Conservation (phyloP, 1,140 invertebrate species). For the Drosophila lacertosa region DNA sequence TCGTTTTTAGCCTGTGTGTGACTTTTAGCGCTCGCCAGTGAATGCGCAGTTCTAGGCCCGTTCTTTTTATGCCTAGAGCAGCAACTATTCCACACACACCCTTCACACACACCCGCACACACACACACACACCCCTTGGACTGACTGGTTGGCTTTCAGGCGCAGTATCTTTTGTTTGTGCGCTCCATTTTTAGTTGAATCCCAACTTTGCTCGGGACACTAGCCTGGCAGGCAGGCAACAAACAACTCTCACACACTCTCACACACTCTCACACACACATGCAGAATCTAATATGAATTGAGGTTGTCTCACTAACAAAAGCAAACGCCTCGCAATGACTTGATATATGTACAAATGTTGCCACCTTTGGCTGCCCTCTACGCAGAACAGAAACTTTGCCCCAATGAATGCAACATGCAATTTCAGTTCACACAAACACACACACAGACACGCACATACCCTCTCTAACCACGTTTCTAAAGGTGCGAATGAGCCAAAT, state of each 20-base stretch:
- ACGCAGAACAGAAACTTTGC: conserved; percentile 64
- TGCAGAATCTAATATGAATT: conserved; percentile 80
- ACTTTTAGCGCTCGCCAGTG: conserved; percentile 77
- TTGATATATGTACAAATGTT: conserved; percentile 60
- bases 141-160: conserved; percentile 48
- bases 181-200: conserved; percentile 79
- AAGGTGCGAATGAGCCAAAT: conserved; percentile 78
- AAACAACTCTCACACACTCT: conserved; percentile 59
- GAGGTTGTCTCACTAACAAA: conserved; percentile 82
- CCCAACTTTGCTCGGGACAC: conserved; percentile 67
- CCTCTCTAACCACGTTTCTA: conserved; percentile 2
- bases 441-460: not conserved
- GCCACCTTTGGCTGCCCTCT: conserved; percentile 60
- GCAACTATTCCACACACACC: conserved; percentile 10
- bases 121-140: conserved; percentile 1
- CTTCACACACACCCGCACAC: not conserved
- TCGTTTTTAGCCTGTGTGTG: conserved; percentile 47
- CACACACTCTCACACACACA: conserved; percentile 25
- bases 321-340: conserved; percentile 67
- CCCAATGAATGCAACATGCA: conserved; percentile 67
- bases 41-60: conserved; percentile 71
- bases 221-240: conserved; percentile 30
- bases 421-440: conserved; percentile 2
- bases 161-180: conserved; percentile 74
- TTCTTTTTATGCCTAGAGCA: conserved; percentile 26